phyloP scores from a whole-genome alignment of 2,888 invertebrate species.

The Geotrupes spiniger region DNA sequence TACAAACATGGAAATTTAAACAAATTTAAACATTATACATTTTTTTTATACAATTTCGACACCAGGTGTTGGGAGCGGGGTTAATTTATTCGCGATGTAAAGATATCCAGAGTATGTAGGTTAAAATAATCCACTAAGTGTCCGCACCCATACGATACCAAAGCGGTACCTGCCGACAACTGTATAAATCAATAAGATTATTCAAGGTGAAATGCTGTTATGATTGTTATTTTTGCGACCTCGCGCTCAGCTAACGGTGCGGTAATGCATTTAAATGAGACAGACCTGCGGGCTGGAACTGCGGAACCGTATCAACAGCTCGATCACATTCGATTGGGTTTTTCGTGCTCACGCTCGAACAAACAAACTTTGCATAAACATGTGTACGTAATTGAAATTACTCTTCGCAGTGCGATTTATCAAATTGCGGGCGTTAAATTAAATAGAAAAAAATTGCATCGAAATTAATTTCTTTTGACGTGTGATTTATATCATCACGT shows the following conservation, averaged over 20 bases:
- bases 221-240: conserved; percentile 16
- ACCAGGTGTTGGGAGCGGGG: too few species aligned
- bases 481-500: too few species aligned
- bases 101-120: too few species aligned
- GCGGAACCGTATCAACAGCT: background rate
- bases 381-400: conserved; percentile 4
- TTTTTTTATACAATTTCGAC: too few species aligned
- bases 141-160: too few species aligned
- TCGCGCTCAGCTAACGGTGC: conserved; percentile 14
- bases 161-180: conserved; percentile 7
- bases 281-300: background rate
- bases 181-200: conserved; percentile 17
- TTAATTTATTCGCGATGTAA: too few species aligned
- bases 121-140: too few species aligned
- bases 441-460: too few species aligned
- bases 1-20: too few species aligned
- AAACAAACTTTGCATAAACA: conserved; percentile 1
- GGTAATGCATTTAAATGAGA: conserved; percentile 1
- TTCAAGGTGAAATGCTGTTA: conserved; percentile 18
- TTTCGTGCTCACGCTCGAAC: background rate
- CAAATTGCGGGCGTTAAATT: too few species aligned
- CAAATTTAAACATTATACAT: too few species aligned
- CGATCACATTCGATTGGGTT: background rate
- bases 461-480: too few species aligned
- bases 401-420: background rate